phyloP scores from a whole-genome alignment of 2,888 invertebrate species.

The Lamellibrachia satsuma region DNA sequence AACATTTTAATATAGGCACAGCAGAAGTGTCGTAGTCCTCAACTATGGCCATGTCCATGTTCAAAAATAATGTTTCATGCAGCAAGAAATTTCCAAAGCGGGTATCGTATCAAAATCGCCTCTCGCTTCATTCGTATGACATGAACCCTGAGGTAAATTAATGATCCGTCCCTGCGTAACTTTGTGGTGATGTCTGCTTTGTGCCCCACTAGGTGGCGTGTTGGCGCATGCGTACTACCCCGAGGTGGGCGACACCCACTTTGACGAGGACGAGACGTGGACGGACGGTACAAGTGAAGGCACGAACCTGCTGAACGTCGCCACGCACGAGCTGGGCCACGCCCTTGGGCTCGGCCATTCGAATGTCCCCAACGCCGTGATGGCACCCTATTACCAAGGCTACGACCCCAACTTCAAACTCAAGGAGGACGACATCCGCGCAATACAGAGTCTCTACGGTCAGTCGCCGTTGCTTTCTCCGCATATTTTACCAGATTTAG shows the following conservation, averaged over 20 bases:
- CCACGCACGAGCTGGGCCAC: slow-evolving; percentile 65
- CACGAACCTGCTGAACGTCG: slow-evolving; percentile 59
- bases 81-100: too few relatives aligned
- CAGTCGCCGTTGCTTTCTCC: slow-evolving; percentile 23
- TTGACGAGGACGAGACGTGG: slow-evolving; percentile 63
- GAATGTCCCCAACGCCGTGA: slow-evolving; percentile 53
- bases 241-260: slow-evolving; percentile 62
- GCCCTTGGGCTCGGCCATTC: slow-evolving; percentile 64
- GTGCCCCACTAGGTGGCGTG: slow-evolving; percentile 50
- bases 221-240: slow-evolving; percentile 64
- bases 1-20: too few relatives aligned
- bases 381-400: slow-evolving; percentile 63
- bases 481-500: too few relatives aligned
- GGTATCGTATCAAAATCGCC: too few relatives aligned
- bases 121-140: too few relatives aligned
- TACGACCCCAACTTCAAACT: slow-evolving; percentile 58
- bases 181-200: neutral
- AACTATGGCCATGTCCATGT: too few relatives aligned
- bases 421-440: slow-evolving; percentile 56
- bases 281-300: slow-evolving; percentile 48
- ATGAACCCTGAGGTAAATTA: too few relatives aligned
- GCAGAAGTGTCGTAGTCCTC: too few relatives aligned
- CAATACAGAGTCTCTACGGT: slow-evolving; percentile 62
- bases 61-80: too few relatives aligned
- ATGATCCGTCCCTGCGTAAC: too few relatives aligned